A percentile compares a stretch with the other conserved stretches of the same genome.
These are phyloP conservation scores for Fundulus diaphanus DNA, from an alignment of 2,797 vertebrate species.

Conservation along the genomic window DNA sequence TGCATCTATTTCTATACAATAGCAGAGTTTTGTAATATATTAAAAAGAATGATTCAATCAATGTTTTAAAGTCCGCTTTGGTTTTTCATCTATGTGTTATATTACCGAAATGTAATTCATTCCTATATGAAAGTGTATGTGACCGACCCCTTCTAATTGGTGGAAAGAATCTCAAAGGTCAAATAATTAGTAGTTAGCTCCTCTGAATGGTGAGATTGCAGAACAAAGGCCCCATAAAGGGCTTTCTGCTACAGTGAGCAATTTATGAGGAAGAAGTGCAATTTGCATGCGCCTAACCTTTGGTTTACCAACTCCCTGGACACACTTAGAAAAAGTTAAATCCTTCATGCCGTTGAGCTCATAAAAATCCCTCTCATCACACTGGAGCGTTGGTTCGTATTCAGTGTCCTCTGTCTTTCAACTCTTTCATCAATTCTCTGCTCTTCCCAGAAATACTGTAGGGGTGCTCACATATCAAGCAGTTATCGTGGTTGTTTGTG, in stretches of 20 bases:
- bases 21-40: neutral
- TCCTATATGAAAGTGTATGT: constrained; percentile 3
- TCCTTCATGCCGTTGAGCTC: constrained; percentile 20
- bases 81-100: constrained; percentile 4
- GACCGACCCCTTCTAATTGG: constrained; percentile 48
- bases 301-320: constrained; percentile 34
- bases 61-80: neutral
- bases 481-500: constrained; percentile 9
- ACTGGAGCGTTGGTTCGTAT: neutral
- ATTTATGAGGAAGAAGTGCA: constrained; percentile 25
- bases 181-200: constrained; percentile 30
- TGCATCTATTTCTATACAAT: neutral
- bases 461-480: constrained; percentile 19
- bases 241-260: constrained; percentile 30
- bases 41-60: constrained; percentile 1
- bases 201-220: constrained; percentile 19
- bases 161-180: constrained; percentile 35
- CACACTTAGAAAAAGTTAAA: constrained; percentile 27
- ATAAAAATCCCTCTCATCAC: neutral
- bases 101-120: too few relatives aligned
- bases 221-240: constrained; percentile 24
- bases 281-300: constrained; percentile 54
- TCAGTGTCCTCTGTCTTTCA: constrained; percentile 23
- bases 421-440: constrained; percentile 9
- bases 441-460: constrained; percentile 24